Conservation (phyloP, 1,140 invertebrate genomes). For the Hormaphis cornu region DNA sequence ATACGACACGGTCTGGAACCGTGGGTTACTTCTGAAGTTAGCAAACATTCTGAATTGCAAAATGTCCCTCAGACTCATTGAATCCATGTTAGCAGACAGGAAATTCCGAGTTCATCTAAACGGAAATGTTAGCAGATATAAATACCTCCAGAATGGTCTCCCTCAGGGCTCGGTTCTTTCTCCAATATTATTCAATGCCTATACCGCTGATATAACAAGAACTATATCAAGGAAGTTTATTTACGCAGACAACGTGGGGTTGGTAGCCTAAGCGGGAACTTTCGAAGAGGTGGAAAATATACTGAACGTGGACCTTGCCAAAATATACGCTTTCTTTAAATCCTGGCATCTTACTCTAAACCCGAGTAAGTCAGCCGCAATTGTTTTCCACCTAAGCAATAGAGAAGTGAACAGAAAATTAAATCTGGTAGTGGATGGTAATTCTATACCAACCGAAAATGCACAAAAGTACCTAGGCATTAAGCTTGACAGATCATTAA, state of each 20-base stretch:
- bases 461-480: neutral
- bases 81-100: neutral
- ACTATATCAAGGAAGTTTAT: neutral
- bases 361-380: neutral
- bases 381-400: neutral
- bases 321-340: neutral
- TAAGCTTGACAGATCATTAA: neutral
- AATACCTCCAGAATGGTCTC: constrained; percentile 16
- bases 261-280: neutral
- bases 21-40: constrained; percentile 15
- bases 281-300: neutral
- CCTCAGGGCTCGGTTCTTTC: constrained; percentile 6
- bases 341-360: neutral
- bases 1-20: constrained; percentile 11
- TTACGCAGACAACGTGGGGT: neutral
- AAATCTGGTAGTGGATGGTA: neutral
- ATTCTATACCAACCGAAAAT: neutral
- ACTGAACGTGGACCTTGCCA: neutral
- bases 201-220: neutral
- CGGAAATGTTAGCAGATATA: too few relatives aligned
- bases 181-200: neutral
- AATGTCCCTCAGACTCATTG: neutral
- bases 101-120: neutral
- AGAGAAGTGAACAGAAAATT: constrained; percentile 1
- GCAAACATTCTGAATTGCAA: constrained; percentile 1